Base-by-base conservation (phyloP, 2,888 invertebrate species). In the Ectemnius cavifrons region DNA sequence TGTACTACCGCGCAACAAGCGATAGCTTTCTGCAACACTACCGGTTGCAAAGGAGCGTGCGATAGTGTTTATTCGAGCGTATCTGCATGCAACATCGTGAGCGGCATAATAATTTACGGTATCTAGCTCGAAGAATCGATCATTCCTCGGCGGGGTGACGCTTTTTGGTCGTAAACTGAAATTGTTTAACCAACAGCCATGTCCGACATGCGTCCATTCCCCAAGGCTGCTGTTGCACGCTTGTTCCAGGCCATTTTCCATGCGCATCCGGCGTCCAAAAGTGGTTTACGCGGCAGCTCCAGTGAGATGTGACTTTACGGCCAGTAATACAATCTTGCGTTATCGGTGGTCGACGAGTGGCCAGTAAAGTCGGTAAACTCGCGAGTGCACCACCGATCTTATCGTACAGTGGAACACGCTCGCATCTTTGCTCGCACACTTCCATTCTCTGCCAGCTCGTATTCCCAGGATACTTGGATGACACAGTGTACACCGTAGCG, bases 281-380 rank as follows among this genome's bases (percentile, higher is more conserved):
- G 67, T 56, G 68, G 57, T 68, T 74, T 65, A 52, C 52, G 62
- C 66, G 47, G 49, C 23, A 45, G 65, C 52, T 14, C 14, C 63
- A 18, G 28, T 56, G 67, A 67, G 69, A 78, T 69, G 71, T 67
- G 76, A 81, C 74, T 86, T 85, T 85, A 86, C 80, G 81, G 72
- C 78, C 66, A 37, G 79, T 73, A 75, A 80, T 79, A 73, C 81
- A 82, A 85, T 85, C 78, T 82, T 81, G 78, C 77, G 83, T 84
- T 86, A 86, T 85, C 85, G 80, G 76, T 61, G 74, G 71, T 61
- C 78, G 74, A 63, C 83, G 81, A 80, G 76, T 72, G 67, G 65
- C 75, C 84, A 81, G 82, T 85, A 83, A 85, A 86, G 74, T 76
- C 81, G 80, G 77, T 78, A 75, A 79, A 78, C 70, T 76, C 69